phyloP scores from a whole-genome alignment of 2,888 invertebrate genomes.

The Cantharis rustica region DNA sequence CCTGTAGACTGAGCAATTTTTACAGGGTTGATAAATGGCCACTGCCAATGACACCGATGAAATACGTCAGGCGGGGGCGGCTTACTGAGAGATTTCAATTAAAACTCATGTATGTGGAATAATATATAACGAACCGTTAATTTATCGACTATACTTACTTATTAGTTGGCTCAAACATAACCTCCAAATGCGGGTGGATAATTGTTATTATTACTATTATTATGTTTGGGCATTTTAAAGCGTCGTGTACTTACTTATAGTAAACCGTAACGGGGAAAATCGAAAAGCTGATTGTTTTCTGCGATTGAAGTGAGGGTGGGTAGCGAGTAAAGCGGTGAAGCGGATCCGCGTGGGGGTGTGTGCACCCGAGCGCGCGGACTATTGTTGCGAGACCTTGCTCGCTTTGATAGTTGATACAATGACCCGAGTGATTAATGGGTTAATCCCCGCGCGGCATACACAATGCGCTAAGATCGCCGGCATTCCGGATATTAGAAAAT shows the following conservation, averaged over 20 bases:
- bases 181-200: not conserved
- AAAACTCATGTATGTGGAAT: conserved; percentile 60
- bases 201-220: not conserved
- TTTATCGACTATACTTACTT: conserved; percentile 35
- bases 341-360: conserved; percentile 45
- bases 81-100: conserved; percentile 56
- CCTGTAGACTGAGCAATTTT: conserved; percentile 57
- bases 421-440: conserved; percentile 59
- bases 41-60: conserved; percentile 58
- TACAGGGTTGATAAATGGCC: conserved; percentile 56
- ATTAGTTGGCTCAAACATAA: conserved; percentile 21
- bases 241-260: not conserved
- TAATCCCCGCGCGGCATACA: conserved; percentile 59
- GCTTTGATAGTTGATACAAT: conserved; percentile 61
- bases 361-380: conserved; percentile 52
- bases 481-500: conserved; percentile 59
- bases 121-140: conserved; percentile 48
- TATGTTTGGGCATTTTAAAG: not conserved
- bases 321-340: conserved; percentile 27
- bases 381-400: conserved; percentile 57
- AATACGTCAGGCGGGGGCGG: conserved; percentile 52
- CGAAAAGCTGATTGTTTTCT: conserved; percentile 38
- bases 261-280: conserved; percentile 27
- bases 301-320: conserved; percentile 36
- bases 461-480: conserved; percentile 57